A percentile compares a stretch with the other conserved stretches of the same genome.
Evolutionary conservation across 2,797 vertebrate genomes (phyloP).

Genomic region (Typhlichthys eigenmanni): DNA sequence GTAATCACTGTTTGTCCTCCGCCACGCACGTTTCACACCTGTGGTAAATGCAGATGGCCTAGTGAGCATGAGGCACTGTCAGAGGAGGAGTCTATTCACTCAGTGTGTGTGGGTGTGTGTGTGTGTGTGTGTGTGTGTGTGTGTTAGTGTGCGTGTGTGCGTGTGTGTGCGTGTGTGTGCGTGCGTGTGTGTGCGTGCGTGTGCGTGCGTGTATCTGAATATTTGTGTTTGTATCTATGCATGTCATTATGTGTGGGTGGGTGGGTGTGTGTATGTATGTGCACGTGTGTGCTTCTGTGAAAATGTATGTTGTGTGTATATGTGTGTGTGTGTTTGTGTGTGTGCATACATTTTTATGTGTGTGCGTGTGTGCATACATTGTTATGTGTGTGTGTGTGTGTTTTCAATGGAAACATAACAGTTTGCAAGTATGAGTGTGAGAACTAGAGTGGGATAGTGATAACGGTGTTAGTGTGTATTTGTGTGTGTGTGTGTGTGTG

Average conservation of each 20-base stretch:
- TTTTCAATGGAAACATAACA: no score
- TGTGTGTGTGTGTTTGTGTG: not conserved
- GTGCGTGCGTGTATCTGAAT: not conserved
- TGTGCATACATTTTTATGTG: no score
- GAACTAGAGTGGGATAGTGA: no score
- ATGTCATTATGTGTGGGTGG: not conserved
- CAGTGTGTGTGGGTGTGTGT: not conserved
- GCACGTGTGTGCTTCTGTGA: not conserved
- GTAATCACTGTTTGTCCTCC: constrained; percentile 77
- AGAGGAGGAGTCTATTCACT: constrained; percentile 6
- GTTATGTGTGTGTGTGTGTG: no score
- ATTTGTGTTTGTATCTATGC: not conserved
- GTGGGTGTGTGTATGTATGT: not conserved
- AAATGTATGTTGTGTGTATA: no score
- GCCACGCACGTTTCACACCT: constrained; percentile 67
- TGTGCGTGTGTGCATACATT: no score
- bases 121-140: not conserved
- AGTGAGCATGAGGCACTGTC: constrained; percentile 32
- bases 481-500: not conserved
- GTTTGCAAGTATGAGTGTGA: no score
- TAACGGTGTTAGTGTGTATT: not conserved
- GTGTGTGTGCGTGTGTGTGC: not conserved
- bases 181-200: no score
- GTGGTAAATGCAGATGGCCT: constrained; percentile 61
- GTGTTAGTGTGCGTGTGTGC: not conserved